A percentile compares a stretch with the other conserved stretches of the same genome.
Conservation (phyloP, 2,797 vertebrate genomes). For the Sebastes nivosus region DNA sequence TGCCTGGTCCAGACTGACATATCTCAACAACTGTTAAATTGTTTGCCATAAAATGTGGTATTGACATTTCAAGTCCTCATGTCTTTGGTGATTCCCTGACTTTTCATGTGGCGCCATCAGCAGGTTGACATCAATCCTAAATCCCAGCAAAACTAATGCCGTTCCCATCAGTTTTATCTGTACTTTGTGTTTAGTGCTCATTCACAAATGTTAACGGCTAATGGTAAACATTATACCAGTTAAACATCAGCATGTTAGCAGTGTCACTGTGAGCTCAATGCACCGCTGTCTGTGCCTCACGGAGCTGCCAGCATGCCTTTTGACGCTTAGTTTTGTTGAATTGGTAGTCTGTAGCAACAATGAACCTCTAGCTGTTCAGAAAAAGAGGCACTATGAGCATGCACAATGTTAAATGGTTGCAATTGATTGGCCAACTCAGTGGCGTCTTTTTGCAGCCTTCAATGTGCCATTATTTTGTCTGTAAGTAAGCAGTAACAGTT, state of each 20-base stretch:
- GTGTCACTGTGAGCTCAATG: not conserved
- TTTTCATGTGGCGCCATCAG: not conserved
- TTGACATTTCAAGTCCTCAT: not conserved
- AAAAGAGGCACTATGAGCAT: conserved; percentile 19
- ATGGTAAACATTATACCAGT: not conserved
- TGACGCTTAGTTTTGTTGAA: not conserved
- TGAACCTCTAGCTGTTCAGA: not conserved
- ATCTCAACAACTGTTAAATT: not conserved
- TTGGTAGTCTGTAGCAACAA: not conserved
- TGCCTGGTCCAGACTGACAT: not conserved
- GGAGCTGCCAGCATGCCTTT: not conserved
- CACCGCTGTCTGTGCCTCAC: not conserved
- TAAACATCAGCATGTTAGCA: not conserved
- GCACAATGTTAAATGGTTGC: conserved; percentile 42
- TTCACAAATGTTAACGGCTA: not conserved
- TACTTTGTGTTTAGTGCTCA: no score
- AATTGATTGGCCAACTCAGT: conserved; percentile 26
- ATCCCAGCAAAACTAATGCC: not conserved
- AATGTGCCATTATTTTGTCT: conserved; percentile 5
- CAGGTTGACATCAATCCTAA: no score
- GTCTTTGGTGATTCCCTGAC: not conserved
- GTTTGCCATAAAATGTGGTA: not conserved
- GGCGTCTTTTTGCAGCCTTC: conserved; percentile 24
- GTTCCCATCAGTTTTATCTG: not conserved
- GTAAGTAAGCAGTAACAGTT: conserved; percentile 21